phyloP scores from a whole-genome alignment of 2,888 invertebrate genomes.

The Aphodius granarius region DNA sequence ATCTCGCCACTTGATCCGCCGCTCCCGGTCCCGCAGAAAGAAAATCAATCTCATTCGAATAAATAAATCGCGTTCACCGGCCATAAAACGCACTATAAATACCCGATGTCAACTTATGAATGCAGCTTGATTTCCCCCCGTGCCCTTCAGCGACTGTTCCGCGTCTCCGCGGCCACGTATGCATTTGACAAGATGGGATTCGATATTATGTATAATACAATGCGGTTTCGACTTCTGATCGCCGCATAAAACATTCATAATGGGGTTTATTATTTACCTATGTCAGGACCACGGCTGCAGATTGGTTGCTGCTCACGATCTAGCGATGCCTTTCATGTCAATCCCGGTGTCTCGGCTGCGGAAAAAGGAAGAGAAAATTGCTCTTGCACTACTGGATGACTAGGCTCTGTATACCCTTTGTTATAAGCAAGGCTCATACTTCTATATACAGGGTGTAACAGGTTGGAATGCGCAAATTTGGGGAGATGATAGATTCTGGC shows the following conservation, averaged over 20 bases:
- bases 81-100: conserved; percentile 43
- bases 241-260: conserved; percentile 36
- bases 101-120: conserved; percentile 43
- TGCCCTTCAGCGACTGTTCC: background rate
- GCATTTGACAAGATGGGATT: conserved; percentile 42
- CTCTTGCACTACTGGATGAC: background rate
- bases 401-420: background rate
- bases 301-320: background rate
- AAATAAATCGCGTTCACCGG: conserved; percentile 41
- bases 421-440: background rate
- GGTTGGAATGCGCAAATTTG: too few species aligned
- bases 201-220: conserved; percentile 40
- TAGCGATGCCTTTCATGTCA: conserved; percentile 6
- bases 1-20: background rate
- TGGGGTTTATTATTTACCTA: conserved; percentile 34
- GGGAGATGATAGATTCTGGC: too few species aligned
- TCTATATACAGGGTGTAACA: too few species aligned
- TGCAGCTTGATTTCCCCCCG: conserved; percentile 35
- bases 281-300: conserved; percentile 8
- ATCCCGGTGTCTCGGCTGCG: background rate
- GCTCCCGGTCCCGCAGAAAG: conserved; percentile 34
- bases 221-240: conserved; percentile 28
- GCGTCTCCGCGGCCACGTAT: conserved; percentile 19
- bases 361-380: background rate
- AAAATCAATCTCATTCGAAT: conserved; percentile 43